Evolutionary conservation across 2,888 invertebrate species (phyloP), one percentile per base, ranked within the genome.

Genomic region (Drosophila paramelanica): DNA sequence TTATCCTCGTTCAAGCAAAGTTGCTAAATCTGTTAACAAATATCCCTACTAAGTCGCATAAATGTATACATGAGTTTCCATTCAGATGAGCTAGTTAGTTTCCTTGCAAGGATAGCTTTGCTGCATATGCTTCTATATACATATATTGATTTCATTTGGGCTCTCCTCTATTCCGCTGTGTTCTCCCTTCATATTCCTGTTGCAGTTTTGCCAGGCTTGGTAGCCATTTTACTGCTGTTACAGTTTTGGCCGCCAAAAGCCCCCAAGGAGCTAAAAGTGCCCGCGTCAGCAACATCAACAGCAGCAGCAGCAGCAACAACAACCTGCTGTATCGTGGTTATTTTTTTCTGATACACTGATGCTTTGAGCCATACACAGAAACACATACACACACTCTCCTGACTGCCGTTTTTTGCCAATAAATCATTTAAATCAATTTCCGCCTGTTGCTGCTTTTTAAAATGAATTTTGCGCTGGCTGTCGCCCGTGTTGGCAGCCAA

Each of bases 361-460:
- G 78, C 70, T 65, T 52, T 46, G 58, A 46, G 76, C 57, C 73
- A 55, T 31, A 50, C 31, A 67, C 56, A 55, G 45, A 50, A 14
- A 70, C 43, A 55, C 43, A 60, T 36, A 56, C 39, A 47, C 47
- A 66, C 43, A 41, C 41, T 14, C 8, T 13, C 8, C 14, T 5
- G 14, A 14, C 45, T n/a, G 11, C 13, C 10, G 17, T 56, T 17
- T 17, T 50, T 59, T 68, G 52, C 59, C 89, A 84, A 90, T 90
- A 90, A 90, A 90, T 90, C 90, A 89, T 90, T 89, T 90, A 89
- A 89, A 90, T 90, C 90, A 90, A 90, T 90, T 90, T 90, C 90
- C 90, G 90, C 88, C 88, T 83, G 67, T 74, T 80, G 83, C 75
- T 49, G 69, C 55, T 59, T 55, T 67, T 65, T 62, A 69, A 77